Percentiles rank a stretch among this genome's conserved stretches.
Evolutionary conservation across 23 tunicate genomes (phyloP).

Genomic region (Styela plicata): DNA sequence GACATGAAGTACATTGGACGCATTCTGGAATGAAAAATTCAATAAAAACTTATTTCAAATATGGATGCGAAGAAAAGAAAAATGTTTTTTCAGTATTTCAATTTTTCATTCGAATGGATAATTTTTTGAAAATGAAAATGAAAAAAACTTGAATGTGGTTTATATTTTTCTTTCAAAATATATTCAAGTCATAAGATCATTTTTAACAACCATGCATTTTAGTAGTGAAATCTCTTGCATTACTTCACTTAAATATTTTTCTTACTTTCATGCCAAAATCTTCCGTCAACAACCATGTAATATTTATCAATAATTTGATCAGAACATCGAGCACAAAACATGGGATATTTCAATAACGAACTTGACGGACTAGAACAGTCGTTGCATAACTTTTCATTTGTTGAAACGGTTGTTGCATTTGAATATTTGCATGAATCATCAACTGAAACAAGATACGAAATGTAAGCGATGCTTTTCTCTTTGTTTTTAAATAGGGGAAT

Average conservation of each 20-base stretch:
- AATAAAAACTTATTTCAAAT: too few relatives aligned
- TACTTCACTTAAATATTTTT: too few relatives aligned
- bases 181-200: neutral
- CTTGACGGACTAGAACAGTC: too few relatives aligned
- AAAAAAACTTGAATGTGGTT: neutral
- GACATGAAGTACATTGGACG: neutral
- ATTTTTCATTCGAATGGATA: neutral
- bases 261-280: neutral
- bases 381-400: too few relatives aligned
- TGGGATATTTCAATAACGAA: neutral
- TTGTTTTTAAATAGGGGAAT: neutral
- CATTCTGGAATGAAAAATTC: too few relatives aligned
- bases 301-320: neutral
- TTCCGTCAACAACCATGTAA: neutral
- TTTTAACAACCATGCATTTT: neutral
- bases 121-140: neutral
- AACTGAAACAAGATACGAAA: too few relatives aligned
- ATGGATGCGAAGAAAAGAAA: neutral
- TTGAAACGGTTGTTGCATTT: too few relatives aligned
- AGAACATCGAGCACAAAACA: neutral
- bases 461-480: neutral
- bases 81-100: neutral
- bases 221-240: neutral
- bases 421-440: too few relatives aligned
- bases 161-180: neutral